These are phyloP conservation scores for Eristalis pertinax DNA, from an alignment of 2,888 invertebrate genomes.

Conservation along the genomic window DNA sequence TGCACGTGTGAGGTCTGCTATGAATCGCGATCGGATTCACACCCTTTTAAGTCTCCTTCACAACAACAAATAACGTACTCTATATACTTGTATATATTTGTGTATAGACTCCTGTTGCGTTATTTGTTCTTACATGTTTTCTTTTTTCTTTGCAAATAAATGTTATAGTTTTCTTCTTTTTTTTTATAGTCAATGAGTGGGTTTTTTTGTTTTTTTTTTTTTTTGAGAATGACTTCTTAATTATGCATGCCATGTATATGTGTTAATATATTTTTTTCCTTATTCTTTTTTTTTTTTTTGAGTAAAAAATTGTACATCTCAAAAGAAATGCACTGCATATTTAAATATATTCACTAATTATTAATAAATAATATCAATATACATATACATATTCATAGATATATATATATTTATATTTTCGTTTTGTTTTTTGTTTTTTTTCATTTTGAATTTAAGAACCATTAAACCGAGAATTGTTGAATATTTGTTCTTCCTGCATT, in stretches of 20 bases:
- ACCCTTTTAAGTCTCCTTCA: background rate
- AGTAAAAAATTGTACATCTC: slow-evolving; percentile 74
- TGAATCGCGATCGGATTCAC: background rate
- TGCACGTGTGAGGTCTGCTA: background rate
- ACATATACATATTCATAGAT: slow-evolving; percentile 14
- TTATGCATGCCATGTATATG: slow-evolving; percentile 68
- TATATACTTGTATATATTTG: slow-evolving; percentile 18
- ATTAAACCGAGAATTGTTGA: slow-evolving; percentile 50
- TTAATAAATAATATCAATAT: slow-evolving; percentile 73
- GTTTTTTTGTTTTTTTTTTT: slow-evolving; percentile 10
- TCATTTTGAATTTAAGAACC: slow-evolving; percentile 45
- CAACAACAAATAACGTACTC: slow-evolving; percentile 60
- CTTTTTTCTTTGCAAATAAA: slow-evolving; percentile 57
- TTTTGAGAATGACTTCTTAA: slow-evolving; percentile 71
- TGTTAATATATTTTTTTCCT: slow-evolving; percentile 50
- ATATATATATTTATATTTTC: slow-evolving; percentile 31
- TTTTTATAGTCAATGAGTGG: slow-evolving; percentile 70
- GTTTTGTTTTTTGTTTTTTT: slow-evolving; percentile 30
- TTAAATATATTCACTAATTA: slow-evolving; percentile 72
- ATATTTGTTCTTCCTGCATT: slow-evolving; percentile 12
- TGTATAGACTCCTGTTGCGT: slow-evolving; percentile 39
- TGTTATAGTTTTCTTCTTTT: slow-evolving; percentile 59
- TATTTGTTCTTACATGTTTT: slow-evolving; percentile 27
- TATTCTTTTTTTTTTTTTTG: slow-evolving; percentile 51
- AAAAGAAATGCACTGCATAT: slow-evolving; percentile 75